phyloP scores from a whole-genome alignment of 2,888 invertebrate species.

The Timema cristinae region DNA sequence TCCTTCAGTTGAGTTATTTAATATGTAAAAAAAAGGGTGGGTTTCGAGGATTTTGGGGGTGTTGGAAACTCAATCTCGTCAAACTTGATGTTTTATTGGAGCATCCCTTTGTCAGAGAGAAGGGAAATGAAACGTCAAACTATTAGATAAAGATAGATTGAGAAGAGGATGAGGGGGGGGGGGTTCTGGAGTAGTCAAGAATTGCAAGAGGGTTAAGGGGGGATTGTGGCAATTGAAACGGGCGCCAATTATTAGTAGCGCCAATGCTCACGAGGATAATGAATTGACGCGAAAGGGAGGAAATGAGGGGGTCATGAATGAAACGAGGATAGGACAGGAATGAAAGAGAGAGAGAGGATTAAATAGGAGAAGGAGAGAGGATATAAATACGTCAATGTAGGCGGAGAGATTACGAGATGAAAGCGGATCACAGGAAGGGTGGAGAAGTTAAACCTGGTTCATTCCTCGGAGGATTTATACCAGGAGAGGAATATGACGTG shows the following conservation, averaged over 20 bases:
- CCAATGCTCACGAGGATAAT: neutral
- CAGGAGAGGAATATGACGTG: too few relatives aligned
- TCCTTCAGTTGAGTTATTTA: too few relatives aligned
- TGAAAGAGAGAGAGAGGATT: neutral
- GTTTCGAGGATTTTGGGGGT: too few relatives aligned
- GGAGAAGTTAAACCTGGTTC: too few relatives aligned
- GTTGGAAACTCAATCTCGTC: too few relatives aligned
- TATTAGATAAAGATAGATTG: neutral
- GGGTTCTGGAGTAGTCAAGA: neutral
- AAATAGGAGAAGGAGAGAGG: slow-evolving; percentile 1
- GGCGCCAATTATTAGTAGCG: neutral
- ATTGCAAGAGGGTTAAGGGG: neutral
- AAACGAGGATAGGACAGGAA: neutral
- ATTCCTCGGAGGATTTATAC: too few relatives aligned
- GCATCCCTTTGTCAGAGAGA: too few relatives aligned
- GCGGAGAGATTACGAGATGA: neutral
- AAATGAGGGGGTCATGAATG: neutral
- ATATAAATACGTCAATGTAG: neutral
- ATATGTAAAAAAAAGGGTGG: too few relatives aligned
- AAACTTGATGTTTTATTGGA: too few relatives aligned
- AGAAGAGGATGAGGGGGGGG: neutral
- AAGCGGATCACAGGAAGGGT: too few relatives aligned
- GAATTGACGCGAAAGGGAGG: neutral
- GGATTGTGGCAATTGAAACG: neutral
- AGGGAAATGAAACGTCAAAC: too few relatives aligned